A percentile compares a stretch with the other conserved stretches of the same genome.
Evolutionary conservation across 2,113 vertebrate species (phyloP).

Genomic region (Archilochus colubris): DNA sequence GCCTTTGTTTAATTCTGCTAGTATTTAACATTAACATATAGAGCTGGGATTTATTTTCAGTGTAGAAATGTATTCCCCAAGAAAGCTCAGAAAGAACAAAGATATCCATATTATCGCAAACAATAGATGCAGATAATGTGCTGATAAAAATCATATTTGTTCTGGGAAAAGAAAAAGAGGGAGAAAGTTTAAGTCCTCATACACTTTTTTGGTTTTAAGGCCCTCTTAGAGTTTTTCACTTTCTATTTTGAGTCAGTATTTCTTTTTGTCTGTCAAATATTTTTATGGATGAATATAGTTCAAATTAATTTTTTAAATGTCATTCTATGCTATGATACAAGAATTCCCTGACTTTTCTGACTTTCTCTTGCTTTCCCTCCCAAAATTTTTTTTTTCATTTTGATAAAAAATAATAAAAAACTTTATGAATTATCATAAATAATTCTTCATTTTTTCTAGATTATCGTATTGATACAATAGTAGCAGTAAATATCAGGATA

Average conservation of each 20-base stretch:
- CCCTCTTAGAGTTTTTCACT: background rate
- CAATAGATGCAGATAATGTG: background rate
- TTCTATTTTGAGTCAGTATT: background rate
- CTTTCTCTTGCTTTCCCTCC: background rate
- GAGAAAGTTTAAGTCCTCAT: background rate
- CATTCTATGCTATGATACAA: background rate
- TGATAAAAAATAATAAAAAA: background rate
- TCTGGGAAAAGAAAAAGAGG: too few species aligned
- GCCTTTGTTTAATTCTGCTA: background rate
- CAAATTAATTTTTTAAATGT: background rate
- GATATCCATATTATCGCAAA: background rate
- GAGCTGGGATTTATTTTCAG: background rate
- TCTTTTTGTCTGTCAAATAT: background rate
- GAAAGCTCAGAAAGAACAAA: background rate
- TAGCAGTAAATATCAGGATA: background rate
- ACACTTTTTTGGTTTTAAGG: background rate
- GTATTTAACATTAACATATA: background rate
- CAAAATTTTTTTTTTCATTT: background rate
- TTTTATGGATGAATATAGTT: background rate
- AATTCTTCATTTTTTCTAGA: background rate
- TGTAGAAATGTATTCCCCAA: background rate
- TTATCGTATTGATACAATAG: background rate
- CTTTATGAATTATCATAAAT: background rate
- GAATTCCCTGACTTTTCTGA: background rate
- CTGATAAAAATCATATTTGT: background rate